These are phyloP conservation scores for Ptychadena robeensis DNA, from an alignment of 2,797 vertebrate species.

Conservation along the genomic window DNA sequence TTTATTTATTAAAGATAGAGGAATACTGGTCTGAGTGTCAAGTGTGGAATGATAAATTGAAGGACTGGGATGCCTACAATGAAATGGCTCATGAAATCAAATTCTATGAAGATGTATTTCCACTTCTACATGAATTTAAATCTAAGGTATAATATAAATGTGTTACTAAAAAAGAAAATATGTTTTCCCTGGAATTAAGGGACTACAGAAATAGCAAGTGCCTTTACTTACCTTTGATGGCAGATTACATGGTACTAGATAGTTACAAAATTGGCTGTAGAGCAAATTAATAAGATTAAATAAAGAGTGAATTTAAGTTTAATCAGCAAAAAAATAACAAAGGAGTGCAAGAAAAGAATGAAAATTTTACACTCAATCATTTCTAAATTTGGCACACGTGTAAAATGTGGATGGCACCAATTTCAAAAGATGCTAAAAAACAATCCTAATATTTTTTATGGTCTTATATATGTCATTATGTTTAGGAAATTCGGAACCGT, in stretches of 20 bases:
- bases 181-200: neutral
- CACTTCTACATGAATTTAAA: slow-evolving; percentile 54
- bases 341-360: no score
- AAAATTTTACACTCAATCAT: no score
- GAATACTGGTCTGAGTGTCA: slow-evolving; percentile 57
- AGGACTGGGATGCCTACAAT: slow-evolving; percentile 61
- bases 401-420: neutral
- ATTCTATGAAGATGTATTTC: slow-evolving; percentile 57
- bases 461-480: neutral
- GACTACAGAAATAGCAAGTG: neutral
- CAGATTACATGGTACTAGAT: no score
- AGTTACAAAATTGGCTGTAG: no score
- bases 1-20: slow-evolving; percentile 42
- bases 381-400: no score
- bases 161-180: neutral
- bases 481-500: slow-evolving; percentile 60
- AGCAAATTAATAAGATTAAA: no score
- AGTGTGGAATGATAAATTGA: slow-evolving; percentile 52
- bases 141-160: slow-evolving; percentile 47
- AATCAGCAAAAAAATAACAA: no score
- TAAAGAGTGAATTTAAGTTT: no score
- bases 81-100: slow-evolving; percentile 55
- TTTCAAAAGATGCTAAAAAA: neutral
- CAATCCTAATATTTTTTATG: neutral
- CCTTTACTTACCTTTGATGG: no score